Evolutionary conservation across 2,797 vertebrate genomes (phyloP), one percentile per base, ranked within the genome.

Genomic region (Neosilurus mollespiculum): DNA sequence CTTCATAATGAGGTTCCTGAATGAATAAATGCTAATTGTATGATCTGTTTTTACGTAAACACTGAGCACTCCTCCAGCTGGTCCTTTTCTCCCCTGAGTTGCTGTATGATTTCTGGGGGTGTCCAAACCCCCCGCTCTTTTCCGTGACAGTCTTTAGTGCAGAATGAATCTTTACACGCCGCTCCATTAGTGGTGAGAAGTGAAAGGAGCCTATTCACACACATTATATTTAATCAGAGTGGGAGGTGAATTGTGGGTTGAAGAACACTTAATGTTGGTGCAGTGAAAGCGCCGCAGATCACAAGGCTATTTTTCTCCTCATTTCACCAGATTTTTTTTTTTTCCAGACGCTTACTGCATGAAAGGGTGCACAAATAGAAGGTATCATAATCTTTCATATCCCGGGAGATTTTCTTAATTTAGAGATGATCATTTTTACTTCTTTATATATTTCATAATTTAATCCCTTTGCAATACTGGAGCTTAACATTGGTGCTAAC

Each of bases 251-350:
- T 66, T 26, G 75, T 70, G 64, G n/a, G 61, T 76, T 67, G 83
- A 87, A 83, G 82, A 81, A 81, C 87, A 88, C 84, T 87, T 88
- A 80, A 82, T 77, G 85, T 78, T 86, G 77, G 81, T 24, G 65
- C 58, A 73, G 20, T 80, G 43, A 87, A 88, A 82, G 85, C 83
- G 12, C 70, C 80, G 72, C 37, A 30, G 73, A 82, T 82, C 76
- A 78, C 58, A 82, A 80, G 34, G 61, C 58, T 67, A 75, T 79
- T 80, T 73, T 24, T 78, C 76, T 26, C n/a, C 0, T 5, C 59
- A 58, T n/a, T 18, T 26, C 56, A 11, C 61, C 76, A 4, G 43
- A 8, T 43, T 43, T 43, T 43, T 43, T 43, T 43, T 26, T 26
- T 53, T 59, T 20, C 51, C 61, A 3, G 15, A 51, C 15, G 61